Percentiles rank a stretch among this genome's conserved stretches.
phyloP scores from a whole-genome alignment of 2,113 vertebrate genomes.

The Poeciliopsis retropinna region DNA sequence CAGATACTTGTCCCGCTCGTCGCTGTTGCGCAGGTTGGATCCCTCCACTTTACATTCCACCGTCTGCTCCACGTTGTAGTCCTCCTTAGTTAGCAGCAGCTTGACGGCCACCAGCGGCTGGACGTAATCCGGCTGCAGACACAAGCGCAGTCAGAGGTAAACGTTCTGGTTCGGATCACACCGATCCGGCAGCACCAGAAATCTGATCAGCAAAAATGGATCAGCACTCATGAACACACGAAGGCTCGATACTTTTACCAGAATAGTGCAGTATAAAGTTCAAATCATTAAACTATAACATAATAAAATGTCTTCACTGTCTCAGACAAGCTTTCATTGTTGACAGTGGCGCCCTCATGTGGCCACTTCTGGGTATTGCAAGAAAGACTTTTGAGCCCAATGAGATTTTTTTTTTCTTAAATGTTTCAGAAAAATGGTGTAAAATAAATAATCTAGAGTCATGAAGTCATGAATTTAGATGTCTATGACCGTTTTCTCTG shows the following conservation, averaged over 20 bases:
- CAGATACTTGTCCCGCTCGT: constrained; percentile 93
- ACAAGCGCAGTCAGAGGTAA: constrained; percentile 13
- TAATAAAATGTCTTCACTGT: not conserved
- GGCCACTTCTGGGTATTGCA: not conserved
- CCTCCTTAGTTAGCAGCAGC: constrained; percentile 74
- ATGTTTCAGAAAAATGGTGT: not conserved
- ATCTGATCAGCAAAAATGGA: not conserved
- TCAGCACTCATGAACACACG: no score
- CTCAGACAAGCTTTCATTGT: not conserved
- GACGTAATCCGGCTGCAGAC: constrained; percentile 75
- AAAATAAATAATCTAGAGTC: not conserved
- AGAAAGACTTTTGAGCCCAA: no score
- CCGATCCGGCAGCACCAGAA: not conserved
- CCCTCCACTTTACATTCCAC: constrained; percentile 90
- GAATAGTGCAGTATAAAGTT: no score
- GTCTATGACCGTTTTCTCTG: not conserved
- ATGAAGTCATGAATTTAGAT: no score
- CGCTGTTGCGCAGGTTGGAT: constrained; percentile 84
- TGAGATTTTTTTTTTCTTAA: not conserved
- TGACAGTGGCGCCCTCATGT: not conserved
- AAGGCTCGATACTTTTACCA: no score
- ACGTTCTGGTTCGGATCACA: not conserved
- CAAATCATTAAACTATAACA: not conserved
- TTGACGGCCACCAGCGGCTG: constrained; percentile 93
- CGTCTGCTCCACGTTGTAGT: constrained; percentile 77